phyloP scores from a whole-genome alignment of 2,797 vertebrate genomes.

The Galagoides demidoff region DNA sequence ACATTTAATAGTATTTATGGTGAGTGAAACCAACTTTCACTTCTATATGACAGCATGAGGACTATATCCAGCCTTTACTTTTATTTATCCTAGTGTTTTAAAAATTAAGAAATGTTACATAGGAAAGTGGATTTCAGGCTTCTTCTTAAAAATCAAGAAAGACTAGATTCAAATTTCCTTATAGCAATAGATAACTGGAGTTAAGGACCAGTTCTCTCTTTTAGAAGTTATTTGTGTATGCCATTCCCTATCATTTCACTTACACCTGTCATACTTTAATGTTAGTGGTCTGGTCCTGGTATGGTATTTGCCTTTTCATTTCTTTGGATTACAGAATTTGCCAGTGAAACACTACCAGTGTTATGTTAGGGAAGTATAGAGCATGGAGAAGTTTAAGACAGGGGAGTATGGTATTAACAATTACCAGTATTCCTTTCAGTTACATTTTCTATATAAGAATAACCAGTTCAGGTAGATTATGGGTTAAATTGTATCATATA shows the following conservation, averaged over 20 bases:
- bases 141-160: conserved; percentile 52
- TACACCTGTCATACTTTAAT: not conserved
- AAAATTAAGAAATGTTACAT: not conserved
- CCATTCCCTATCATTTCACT: not conserved
- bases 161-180: not conserved
- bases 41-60: not conserved
- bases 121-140: conserved; percentile 1
- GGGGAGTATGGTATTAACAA: not conserved
- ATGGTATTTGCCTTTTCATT: not conserved
- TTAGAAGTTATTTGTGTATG: not conserved
- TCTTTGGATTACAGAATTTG: conserved; percentile 49
- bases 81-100: conserved; percentile 4
- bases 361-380: not conserved
- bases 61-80: not conserved
- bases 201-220: not conserved
- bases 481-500: not conserved
- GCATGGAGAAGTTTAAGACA: not conserved
- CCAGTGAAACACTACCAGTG: not conserved
- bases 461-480: not conserved
- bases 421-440: not conserved
- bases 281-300: not conserved
- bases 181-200: not conserved
- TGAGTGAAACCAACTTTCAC: conserved; percentile 35
- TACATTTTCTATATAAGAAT: not conserved
- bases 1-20: conserved; percentile 17